A percentile compares a stretch with the other conserved stretches of the same genome.
Conservation (phyloP, 2,113 vertebrate genomes). For the Ctenomys sociabilis region DNA sequence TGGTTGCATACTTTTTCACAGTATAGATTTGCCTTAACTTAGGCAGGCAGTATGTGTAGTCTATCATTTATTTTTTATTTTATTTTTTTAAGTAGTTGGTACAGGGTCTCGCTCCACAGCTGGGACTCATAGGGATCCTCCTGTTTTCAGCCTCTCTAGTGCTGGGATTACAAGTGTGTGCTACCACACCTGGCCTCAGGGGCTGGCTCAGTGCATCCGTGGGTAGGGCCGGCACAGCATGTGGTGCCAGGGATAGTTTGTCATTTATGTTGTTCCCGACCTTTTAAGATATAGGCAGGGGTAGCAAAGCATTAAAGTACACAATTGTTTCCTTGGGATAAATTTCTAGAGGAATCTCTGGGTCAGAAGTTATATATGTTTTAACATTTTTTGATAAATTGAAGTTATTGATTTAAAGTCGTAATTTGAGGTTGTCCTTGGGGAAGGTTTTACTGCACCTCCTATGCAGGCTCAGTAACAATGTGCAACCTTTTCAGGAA, state of each 20-base stretch:
- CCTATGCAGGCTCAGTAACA: background rate
- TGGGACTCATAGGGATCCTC: too few species aligned
- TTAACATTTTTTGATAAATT: background rate
- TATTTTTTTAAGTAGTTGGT: too few species aligned
- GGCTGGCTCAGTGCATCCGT: too few species aligned
- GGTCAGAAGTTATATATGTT: background rate
- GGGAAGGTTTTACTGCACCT: background rate
- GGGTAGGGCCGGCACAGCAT: too few species aligned
- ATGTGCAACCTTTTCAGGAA: background rate
- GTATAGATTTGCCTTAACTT: constrained; percentile 8
- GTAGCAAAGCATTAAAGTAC: background rate
- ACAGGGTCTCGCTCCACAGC: too few species aligned
- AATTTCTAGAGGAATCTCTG: background rate
- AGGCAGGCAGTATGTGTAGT: background rate
- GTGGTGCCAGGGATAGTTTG: background rate
- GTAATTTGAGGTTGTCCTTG: background rate
- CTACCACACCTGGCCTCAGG: too few species aligned
- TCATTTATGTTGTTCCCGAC: background rate
- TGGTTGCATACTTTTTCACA: background rate
- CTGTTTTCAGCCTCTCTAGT: too few species aligned
- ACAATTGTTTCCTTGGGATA: constrained; percentile 10
- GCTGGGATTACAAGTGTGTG: too few species aligned
- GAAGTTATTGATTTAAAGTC: background rate
- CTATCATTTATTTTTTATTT: background rate
- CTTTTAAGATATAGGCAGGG: background rate